Evolutionary conservation across 2,797 vertebrate genomes (phyloP), one percentile per base, ranked within the genome.

Genomic region (Epinephelus malabaricus): DNA sequence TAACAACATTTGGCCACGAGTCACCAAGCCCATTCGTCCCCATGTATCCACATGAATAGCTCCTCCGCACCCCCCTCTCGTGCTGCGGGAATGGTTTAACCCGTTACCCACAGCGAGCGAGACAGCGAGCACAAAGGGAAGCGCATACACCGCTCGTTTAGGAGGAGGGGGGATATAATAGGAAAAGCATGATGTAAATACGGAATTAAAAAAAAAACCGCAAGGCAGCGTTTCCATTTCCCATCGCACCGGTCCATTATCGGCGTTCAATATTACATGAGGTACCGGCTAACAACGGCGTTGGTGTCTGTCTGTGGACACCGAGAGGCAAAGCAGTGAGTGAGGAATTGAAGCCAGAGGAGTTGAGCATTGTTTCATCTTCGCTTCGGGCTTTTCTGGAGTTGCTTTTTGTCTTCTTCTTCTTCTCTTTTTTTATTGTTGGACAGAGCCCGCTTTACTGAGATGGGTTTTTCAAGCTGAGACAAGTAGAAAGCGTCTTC

Each of bases 1-100:
- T 84, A 92, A 94, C 90, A 93, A 92, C 92, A 93, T 90, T 94
- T 89, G 89, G 86, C 90, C 91, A 91, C 90, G 90, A 92, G 89
- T 93, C 91, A 92, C 89, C 85, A 76, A 88, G 68, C 87, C 83
- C 73, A 85, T 90, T 89, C 78, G 88, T 89, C 86, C 86, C 78
- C 86, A 69, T 79, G 64, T 54, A 80, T 64, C 70, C 84, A 75
- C 82, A 77, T 70, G 85, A 76, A 86, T 53, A 46, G 61, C 59
- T 21, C 73, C 77, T 9, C 68, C 53, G 51, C 43, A 6, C 47
- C 69, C 69, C 85, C 86, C 81, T 38, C 73, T 70, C 21, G 15
- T 30, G 34, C 69, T 51, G 80, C 65, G 53, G 83, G 83, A 91
- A 93, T 93, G 93, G 93, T 94, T 94, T 92, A 88, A 85, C 87